These are phyloP conservation scores for Trichomycterus rosablanca DNA, from an alignment of 2,113 vertebrate genomes.

Conservation along the genomic window DNA sequence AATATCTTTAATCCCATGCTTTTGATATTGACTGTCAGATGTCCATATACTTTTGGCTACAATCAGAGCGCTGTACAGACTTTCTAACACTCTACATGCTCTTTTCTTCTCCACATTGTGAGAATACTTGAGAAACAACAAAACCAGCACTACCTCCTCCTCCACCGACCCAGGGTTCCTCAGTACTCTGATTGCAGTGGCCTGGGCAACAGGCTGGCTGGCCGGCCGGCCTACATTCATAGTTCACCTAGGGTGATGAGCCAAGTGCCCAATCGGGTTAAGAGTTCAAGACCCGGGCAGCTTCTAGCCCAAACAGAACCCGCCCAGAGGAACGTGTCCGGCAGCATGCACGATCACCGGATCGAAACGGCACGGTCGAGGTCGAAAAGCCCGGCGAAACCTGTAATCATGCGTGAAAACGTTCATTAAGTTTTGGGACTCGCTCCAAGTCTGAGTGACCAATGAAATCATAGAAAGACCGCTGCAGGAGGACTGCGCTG, in stretches of 20 bases:
- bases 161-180: conserved; percentile 5
- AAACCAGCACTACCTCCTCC: conserved; percentile 13
- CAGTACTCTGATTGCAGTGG: conserved; percentile 38
- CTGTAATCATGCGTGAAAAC: conserved; percentile 59
- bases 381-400: conserved; percentile 37
- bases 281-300: conserved; percentile 34
- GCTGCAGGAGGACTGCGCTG: conserved; percentile 15
- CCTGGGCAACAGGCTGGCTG: conserved; percentile 32
- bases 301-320: conserved; percentile 41
- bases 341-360: conserved; percentile 8
- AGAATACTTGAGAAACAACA: conserved; percentile 32
- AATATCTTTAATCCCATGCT: too few relatives aligned
- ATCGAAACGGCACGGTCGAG: conserved; percentile 31
- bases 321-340: conserved; percentile 32
- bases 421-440: conserved; percentile 57
- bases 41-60: too few relatives aligned
- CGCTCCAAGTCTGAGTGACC: conserved; percentile 44
- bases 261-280: conserved; percentile 47
- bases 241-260: conserved; percentile 46
- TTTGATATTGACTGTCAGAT: too few relatives aligned
- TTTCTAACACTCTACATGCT: conserved; percentile 19
- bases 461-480: conserved; percentile 50
- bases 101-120: conserved; percentile 14
- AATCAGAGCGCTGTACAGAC: too few relatives aligned
- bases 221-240: conserved; percentile 31